Base-by-base conservation (phyloP, 1,140 invertebrate species). In the Aphelenchoides besseyi region DNA sequence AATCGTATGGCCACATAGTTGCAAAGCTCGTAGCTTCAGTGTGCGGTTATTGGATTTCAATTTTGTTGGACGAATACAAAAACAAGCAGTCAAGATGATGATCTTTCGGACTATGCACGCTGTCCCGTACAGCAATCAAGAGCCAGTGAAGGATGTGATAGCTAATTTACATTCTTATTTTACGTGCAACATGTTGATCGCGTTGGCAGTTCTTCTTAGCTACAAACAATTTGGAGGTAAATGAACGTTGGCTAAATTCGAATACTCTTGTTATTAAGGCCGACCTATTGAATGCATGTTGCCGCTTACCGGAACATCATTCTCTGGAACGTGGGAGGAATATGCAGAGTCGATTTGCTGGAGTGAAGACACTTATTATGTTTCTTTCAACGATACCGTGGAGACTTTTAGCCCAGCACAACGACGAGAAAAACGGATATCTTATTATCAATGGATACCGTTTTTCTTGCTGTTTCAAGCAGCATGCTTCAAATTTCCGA, bases 371-470 rank as follows among this genome's bases (percentile, higher is more conserved):
- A 83, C 82, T 36, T 83, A 83, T 73, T 84, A 74, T 63, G 77
- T 83, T 9, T 68, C 80, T 1, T 77, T 84, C 37, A 70, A 70
- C n/a, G 30, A 59, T 12, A 68, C 75, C 1, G 36, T 79, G 9
- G 71, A 67, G 26, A 61, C 35, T 1, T 66, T 77, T 54, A 72
- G 52, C 5, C 28, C 29, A 9, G 69, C 68, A 18, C 54, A 79
- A 32, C 33, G 54, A 26, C 32, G 62, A 41, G 71, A 82, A 26
- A 67, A 66, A 12, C 32, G 68, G 26, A 79, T 80, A 33, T 74
- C 71, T 18, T 87, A 87, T 71, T 87, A 87, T 77, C 87, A 87
- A 71, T 87, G 87, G 87, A 85, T 87, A 29, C 85, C 86, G 0
- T 85, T 87, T 61, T 81, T 87, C 37, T 71, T 86, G 3, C 48